A percentile compares a stretch with the other conserved stretches of the same genome.
These are phyloP conservation scores for Vollenhovia emeryi DNA, from an alignment of 1,140 invertebrate genomes.

Conservation along the genomic window DNA sequence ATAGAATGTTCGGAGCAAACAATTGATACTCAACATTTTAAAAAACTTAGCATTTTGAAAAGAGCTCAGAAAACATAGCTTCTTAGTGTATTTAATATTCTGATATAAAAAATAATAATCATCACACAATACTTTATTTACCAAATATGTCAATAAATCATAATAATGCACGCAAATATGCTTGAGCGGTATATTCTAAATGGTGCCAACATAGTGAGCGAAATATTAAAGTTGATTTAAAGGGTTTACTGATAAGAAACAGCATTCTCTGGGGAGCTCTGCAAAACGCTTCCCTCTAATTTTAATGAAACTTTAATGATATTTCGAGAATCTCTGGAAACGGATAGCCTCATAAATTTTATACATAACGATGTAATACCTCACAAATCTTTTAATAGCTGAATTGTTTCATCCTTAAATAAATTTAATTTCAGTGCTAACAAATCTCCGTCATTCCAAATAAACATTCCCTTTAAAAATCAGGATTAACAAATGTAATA, in stretches of 20 bases:
- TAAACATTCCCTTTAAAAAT: neutral
- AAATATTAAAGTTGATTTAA: slow-evolving; percentile 73
- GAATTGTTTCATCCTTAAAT: neutral
- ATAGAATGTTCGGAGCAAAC: neutral
- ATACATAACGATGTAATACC: slow-evolving; percentile 50
- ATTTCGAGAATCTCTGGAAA: slow-evolving; percentile 60
- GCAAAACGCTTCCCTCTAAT: slow-evolving; percentile 64
- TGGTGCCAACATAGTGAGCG: slow-evolving; percentile 45
- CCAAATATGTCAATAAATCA: neutral
- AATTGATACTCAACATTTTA: neutral
- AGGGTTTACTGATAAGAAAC: slow-evolving; percentile 69
- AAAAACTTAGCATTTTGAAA: neutral
- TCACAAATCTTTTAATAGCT: slow-evolving; percentile 42
- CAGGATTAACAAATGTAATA: neutral
- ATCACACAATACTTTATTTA: neutral
- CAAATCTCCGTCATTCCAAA: neutral
- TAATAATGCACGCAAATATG: slow-evolving; percentile 54
- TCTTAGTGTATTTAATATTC: neutral
- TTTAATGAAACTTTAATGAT: slow-evolving; percentile 74
- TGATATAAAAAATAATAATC: neutral
- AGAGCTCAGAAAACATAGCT: neutral
- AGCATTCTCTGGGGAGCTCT: slow-evolving; percentile 59
- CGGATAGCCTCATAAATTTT: slow-evolving; percentile 50
- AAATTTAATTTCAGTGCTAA: slow-evolving; percentile 13
- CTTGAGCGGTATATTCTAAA: slow-evolving; percentile 61